Percentiles rank a stretch among this genome's conserved stretches.
Evolutionary conservation across 92 coral and sea anemone species (phyloP).

Genomic region (Zoanthus gigantus): DNA sequence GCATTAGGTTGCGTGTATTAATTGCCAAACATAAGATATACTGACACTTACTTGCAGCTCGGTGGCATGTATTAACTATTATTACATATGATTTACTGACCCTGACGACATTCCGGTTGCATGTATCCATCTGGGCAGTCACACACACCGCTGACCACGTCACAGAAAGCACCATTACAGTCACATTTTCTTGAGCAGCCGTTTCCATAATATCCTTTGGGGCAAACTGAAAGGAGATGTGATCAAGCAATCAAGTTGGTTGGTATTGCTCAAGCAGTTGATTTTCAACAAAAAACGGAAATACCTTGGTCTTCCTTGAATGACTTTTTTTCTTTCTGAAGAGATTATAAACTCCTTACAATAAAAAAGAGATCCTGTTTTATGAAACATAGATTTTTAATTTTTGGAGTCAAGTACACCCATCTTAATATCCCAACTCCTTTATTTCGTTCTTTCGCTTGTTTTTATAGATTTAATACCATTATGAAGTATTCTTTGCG

Average conservation of each 20-base stretch:
- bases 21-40: background rate
- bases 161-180: slow-evolving; percentile 80
- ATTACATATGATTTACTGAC: background rate
- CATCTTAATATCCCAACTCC: no score
- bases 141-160: slow-evolving; percentile 74
- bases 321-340: background rate
- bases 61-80: background rate
- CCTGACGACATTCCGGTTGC: slow-evolving; percentile 66
- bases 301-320: background rate
- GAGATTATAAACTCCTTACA: no score
- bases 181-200: slow-evolving; percentile 63
- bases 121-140: slow-evolving; percentile 80
- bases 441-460: no score
- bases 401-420: no score
- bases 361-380: no score
- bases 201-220: slow-evolving; percentile 66
- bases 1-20: no score
- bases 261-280: background rate
- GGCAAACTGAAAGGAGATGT: slow-evolving; percentile 53
- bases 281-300: background rate
- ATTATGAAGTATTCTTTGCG: no score
- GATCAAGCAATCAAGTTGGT: background rate
- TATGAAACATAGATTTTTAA: no score
- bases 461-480: no score
- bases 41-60: background rate